A percentile compares a stretch with the other conserved stretches of the same genome.
phyloP scores from a whole-genome alignment of 2,797 vertebrate species.

The Poliocrania exsul region DNA sequence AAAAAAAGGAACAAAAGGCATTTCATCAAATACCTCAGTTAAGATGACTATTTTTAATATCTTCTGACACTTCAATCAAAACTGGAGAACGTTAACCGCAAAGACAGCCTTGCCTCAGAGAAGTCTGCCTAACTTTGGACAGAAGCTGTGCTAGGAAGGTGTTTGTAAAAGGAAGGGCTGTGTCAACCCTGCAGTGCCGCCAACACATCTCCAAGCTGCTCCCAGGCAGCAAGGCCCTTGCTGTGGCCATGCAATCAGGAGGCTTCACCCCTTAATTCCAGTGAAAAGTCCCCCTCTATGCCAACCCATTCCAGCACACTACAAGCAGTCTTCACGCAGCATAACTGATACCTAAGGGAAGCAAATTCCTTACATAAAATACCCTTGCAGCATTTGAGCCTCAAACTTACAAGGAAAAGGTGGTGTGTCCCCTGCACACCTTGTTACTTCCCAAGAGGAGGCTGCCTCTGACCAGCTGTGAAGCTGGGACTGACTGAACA shows the following conservation, averaged over 20 bases:
- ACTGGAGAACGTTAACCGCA: neutral
- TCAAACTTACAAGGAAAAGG: neutral
- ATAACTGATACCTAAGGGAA: neutral
- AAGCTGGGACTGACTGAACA: neutral
- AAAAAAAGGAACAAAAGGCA: neutral
- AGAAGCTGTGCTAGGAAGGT: neutral
- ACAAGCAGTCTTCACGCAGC: neutral
- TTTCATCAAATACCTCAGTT: neutral
- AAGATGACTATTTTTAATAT: neutral
- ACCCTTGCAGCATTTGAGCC: neutral
- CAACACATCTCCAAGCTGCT: neutral
- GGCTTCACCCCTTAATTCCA: neutral
- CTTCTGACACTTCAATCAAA: neutral
- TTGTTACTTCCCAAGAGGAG: neutral
- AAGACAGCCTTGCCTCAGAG: neutral
- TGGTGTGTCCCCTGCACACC: neutral
- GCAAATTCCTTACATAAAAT: neutral
- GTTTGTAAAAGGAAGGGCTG: neutral
- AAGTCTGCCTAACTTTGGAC: neutral
- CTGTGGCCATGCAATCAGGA: neutral
- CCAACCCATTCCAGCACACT: neutral
- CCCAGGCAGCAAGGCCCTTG: neutral
- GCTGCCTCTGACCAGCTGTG: accelerated
- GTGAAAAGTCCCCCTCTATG: neutral
- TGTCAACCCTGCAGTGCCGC: accelerated